A percentile compares a stretch with the other conserved stretches of the same genome.
Evolutionary conservation across 1,140 invertebrate genomes (phyloP).

Genomic region (Paracyclopina nana): DNA sequence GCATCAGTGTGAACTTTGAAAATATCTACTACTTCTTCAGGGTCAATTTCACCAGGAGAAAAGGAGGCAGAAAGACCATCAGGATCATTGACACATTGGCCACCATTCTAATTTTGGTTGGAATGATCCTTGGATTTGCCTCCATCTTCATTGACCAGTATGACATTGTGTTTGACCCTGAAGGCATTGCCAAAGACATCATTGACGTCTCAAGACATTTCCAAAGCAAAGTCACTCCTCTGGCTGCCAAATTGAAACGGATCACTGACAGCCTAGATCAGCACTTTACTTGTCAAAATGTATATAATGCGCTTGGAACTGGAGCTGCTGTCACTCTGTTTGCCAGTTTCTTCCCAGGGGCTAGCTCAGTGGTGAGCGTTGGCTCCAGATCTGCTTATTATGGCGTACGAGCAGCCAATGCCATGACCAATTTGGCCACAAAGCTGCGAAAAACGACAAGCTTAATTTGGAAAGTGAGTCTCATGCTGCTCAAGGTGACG

Average conservation of each 20-base stretch:
- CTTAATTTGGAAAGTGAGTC: constrained; percentile 5
- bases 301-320: constrained; percentile 4
- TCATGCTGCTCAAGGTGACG: neutral
- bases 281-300: constrained; percentile 11
- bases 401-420: constrained; percentile 8
- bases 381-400: constrained; percentile 12
- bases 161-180: constrained; percentile 10
- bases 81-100: constrained; percentile 9
- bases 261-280: constrained; percentile 11
- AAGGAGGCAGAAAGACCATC: constrained; percentile 11
- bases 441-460: constrained; percentile 1
- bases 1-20: too few species aligned
- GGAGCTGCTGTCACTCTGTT: constrained; percentile 7
- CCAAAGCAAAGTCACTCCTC: neutral
- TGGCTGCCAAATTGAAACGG: neutral
- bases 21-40: too few species aligned
- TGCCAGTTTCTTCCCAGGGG: constrained; percentile 9
- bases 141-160: constrained; percentile 16
- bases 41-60: too few species aligned
- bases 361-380: neutral
- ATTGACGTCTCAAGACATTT: constrained; percentile 1
- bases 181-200: constrained; percentile 5
- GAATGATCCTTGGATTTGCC: constrained; percentile 7
- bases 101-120: neutral
- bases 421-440: constrained; percentile 2